phyloP scores from a whole-genome alignment of 2,797 vertebrate genomes.

The Paramormyrops hopkinsi region DNA sequence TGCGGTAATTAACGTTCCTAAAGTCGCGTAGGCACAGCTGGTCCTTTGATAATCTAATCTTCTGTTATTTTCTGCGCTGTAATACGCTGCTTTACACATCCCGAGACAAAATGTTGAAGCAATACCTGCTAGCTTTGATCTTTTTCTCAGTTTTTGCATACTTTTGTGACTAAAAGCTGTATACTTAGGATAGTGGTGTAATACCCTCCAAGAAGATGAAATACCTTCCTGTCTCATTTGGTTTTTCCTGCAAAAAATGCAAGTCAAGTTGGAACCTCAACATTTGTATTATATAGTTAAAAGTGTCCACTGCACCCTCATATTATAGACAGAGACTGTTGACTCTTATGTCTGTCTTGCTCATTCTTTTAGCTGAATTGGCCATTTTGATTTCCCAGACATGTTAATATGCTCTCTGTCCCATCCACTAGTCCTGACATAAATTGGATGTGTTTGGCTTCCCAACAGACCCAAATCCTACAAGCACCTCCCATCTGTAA shows the following conservation, averaged over 20 bases:
- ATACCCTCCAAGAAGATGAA: background rate
- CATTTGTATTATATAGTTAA: background rate
- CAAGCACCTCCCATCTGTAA: background rate
- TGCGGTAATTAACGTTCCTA: background rate
- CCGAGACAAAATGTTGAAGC: background rate
- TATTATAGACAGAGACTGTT: background rate
- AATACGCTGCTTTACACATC: background rate
- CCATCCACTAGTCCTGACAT: background rate
- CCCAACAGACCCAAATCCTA: background rate
- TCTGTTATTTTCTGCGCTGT: background rate
- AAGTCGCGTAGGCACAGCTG: background rate
- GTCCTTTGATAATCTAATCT: background rate
- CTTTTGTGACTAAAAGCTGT: background rate
- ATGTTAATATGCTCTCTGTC: background rate
- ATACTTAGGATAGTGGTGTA: background rate
- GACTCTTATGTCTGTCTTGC: background rate
- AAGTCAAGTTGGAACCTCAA: background rate
- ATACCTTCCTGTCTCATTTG: background rate
- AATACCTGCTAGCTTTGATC: background rate
- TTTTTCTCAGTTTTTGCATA: background rate
- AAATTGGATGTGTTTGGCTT: background rate
- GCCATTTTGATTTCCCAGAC: background rate
- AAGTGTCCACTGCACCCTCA: background rate
- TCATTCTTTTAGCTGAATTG: background rate
- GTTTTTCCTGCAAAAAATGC: background rate